Evolutionary conservation across 2,797 vertebrate species (phyloP).

Genomic region (Chelon auratus): DNA sequence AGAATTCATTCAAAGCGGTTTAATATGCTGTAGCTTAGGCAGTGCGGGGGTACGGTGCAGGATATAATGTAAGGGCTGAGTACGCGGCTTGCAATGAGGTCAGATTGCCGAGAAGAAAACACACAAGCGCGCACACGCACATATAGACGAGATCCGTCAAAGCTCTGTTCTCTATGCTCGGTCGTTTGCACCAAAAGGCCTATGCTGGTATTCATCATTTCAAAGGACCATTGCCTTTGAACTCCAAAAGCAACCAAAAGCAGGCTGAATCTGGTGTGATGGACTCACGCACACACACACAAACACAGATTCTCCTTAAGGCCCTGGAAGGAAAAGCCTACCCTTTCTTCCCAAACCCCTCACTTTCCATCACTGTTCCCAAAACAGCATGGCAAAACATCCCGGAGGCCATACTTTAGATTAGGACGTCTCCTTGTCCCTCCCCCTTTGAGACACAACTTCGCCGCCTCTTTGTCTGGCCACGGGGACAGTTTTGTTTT

Average conservation of each 20-base stretch:
- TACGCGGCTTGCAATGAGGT: conserved; percentile 20
- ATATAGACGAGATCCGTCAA: conserved; percentile 46
- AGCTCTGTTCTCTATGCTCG: conserved; percentile 44
- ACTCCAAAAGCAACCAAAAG: conserved; percentile 50
- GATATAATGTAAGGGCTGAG: neutral
- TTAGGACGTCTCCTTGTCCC: conserved; percentile 41
- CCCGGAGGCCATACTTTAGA: conserved; percentile 57
- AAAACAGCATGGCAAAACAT: conserved; percentile 63
- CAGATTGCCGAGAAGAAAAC: conserved; percentile 6
- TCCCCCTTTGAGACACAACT: conserved; percentile 40
- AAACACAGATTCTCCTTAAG: conserved; percentile 50
- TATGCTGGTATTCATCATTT: conserved; percentile 71
- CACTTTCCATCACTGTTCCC: conserved; percentile 56
- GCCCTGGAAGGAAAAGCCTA: conserved; percentile 43
- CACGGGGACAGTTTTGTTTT: conserved; percentile 54
- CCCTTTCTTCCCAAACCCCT: conserved; percentile 49
- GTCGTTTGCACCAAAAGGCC: conserved; percentile 55
- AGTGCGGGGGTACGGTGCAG: neutral
- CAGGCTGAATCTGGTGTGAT: conserved; percentile 59
- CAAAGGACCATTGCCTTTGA: conserved; percentile 76
- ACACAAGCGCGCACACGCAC: conserved; percentile 1
- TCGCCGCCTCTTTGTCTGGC: conserved; percentile 48
- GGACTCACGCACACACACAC: conserved; percentile 40
- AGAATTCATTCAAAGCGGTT: conserved; percentile 1
- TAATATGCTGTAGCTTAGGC: neutral